Evolutionary conservation across 1,140 invertebrate species (phyloP), one percentile per base, ranked within the genome.

Genomic region (Varroa destructor): DNA sequence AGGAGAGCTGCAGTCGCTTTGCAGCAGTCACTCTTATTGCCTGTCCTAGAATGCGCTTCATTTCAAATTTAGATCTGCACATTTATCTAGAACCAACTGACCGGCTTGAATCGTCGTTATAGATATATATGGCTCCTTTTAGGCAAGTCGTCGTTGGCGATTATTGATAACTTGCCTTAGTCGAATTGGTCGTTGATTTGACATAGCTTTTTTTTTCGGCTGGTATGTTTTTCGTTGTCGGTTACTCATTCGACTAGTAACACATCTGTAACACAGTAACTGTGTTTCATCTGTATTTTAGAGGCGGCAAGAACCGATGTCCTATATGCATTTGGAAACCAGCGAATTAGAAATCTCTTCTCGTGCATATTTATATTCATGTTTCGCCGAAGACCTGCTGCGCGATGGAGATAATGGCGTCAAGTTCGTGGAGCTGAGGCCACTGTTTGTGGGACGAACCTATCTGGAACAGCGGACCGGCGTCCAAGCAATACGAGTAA

Each of bases 401-500:
- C 12, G 71, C 12, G 43, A 71, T n/a, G 71, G 71, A 51, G 56
- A 55, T 51, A 55, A 71, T 42, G 71, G 12, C 42, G 51, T 55
- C 43, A 71, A 55, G 14, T 55, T 55, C 42, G 71, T 3, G 12
- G 54, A 71, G 12, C 12, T 25, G 12, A 12, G 56, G 14, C 25
- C 43, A 14, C 3, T 58, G 42, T 37, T 14, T 46, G 71, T 58
- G 3, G 71, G 71, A 10, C 36, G 14, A 51, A 40, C 14, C 10
- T 4, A 42, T 14, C 71, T 55, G 1, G 43, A 40, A n/a, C 37
- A 71, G 37, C 71, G 42, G 4, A 8, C 12, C 14, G 71, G 14
- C 25, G 12, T 71, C 12, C 71, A 71, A 71, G 71, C 51, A 42
- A 58, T 55, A 14, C 51, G 71, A 54, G 74, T 74, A 3, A 73